phyloP scores from a whole-genome alignment of 2,797 vertebrate genomes.

The Periophthalmus magnuspinnatus region DNA sequence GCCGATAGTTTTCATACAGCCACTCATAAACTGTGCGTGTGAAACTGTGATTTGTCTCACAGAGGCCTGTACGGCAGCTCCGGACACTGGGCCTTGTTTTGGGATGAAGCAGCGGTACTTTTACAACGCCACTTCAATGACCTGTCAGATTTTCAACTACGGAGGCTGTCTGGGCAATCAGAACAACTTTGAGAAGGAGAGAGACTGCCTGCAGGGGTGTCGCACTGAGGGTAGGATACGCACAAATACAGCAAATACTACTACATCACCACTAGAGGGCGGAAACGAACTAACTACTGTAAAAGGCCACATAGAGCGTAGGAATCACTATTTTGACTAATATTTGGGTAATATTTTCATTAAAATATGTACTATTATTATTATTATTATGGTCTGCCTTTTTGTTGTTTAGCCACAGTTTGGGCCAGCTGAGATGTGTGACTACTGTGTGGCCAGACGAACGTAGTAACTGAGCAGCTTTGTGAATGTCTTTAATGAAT shows the following conservation, averaged over 20 bases:
- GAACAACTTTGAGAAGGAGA: conserved; percentile 87
- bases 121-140: conserved; percentile 89
- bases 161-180: conserved; percentile 90
- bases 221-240: conserved; percentile 84
- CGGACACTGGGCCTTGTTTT: conserved; percentile 83
- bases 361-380: too few species aligned
- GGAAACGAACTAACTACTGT: neutral
- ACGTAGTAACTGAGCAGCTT: too few species aligned
- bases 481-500: too few species aligned
- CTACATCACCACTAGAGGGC: neutral
- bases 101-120: conserved; percentile 74
- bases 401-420: neutral
- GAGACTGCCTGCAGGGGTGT: conserved; percentile 90
- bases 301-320: neutral
- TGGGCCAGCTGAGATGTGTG: too few species aligned
- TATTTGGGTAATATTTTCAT: neutral
- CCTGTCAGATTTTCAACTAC: conserved; percentile 82
- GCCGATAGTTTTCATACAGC: too few species aligned
- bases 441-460: too few species aligned
- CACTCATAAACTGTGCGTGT: neutral
- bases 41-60: neutral
- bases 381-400: too few species aligned
- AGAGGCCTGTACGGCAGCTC: conserved; percentile 79
- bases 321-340: neutral
- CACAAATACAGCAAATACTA: neutral